These are phyloP conservation scores for Nannospalax galili DNA, from an alignment of 2,113 vertebrate species.

Conservation along the genomic window DNA sequence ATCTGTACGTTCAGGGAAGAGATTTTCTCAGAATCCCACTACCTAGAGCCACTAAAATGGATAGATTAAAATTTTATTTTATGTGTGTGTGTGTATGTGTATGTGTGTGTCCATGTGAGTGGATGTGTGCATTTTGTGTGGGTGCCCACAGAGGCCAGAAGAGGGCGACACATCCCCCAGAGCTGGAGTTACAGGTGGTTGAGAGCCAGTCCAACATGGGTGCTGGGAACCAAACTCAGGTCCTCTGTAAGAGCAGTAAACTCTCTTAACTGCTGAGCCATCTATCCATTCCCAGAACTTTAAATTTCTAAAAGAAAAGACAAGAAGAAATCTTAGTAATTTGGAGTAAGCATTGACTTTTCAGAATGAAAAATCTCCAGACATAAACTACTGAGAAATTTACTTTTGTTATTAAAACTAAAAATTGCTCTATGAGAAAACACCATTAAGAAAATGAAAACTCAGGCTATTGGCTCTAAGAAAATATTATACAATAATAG, in stretches of 20 bases:
- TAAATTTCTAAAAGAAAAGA: conserved; percentile 27
- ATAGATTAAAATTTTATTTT: too few relatives aligned
- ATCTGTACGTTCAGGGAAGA: too few relatives aligned
- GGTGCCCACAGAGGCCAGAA: neutral
- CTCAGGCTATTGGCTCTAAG: neutral
- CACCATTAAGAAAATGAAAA: neutral
- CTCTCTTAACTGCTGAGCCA: neutral
- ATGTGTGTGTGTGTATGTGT: too few relatives aligned
- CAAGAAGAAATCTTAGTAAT: neutral
- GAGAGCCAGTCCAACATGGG: too few relatives aligned
- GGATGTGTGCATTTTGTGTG: neutral
- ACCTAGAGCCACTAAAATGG: too few relatives aligned
- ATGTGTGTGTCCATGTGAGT: too few relatives aligned
- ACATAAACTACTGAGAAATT: neutral
- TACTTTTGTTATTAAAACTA: neutral
- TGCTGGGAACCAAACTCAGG: too few relatives aligned
- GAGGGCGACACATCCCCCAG: neutral
- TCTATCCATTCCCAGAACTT: neutral
- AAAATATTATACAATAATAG: neutral
- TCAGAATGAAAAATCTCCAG: neutral
- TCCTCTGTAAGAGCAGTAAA: too few relatives aligned
- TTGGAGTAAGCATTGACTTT: neutral
- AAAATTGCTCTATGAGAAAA: neutral
- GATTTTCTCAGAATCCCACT: too few relatives aligned
- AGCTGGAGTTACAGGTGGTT: neutral